Evolutionary conservation across 2,797 vertebrate genomes (phyloP).

Genomic region (Peromyscus eremicus): DNA sequence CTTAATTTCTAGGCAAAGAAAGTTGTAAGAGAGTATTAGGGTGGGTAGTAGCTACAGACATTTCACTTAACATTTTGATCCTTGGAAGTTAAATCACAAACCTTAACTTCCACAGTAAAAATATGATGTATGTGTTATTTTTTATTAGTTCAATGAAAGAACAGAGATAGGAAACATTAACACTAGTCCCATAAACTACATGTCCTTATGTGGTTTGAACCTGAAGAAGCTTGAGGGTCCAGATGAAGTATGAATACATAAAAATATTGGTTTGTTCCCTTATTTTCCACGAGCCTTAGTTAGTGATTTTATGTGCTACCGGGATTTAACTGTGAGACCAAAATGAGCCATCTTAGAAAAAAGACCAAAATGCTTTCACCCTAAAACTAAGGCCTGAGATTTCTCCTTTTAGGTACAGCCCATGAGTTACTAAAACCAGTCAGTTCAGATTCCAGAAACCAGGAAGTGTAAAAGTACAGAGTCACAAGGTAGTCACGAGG

Average conservation of each 20-base stretch:
- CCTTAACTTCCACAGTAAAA: not conserved
- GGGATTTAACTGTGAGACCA: too few relatives aligned
- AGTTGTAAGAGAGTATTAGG: not conserved
- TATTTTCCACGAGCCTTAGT: not conserved
- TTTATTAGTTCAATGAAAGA: not conserved
- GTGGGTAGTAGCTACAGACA: not conserved
- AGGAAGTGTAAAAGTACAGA: too few relatives aligned
- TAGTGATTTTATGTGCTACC: not conserved
- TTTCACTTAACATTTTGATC: not conserved
- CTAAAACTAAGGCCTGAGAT: too few relatives aligned
- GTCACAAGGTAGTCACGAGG: too few relatives aligned
- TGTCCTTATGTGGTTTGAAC: not conserved
- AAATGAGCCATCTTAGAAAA: too few relatives aligned
- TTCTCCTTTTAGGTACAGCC: too few relatives aligned
- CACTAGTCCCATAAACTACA: not conserved
- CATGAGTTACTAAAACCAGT: too few relatives aligned
- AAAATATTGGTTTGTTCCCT: not conserved
- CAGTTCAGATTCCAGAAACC: too few relatives aligned
- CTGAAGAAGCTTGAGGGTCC: not conserved
- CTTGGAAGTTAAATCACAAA: not conserved
- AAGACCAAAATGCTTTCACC: too few relatives aligned
- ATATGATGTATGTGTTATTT: not conserved
- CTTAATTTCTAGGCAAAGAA: constrained; percentile 41
- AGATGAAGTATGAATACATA: not conserved
- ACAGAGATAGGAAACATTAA: not conserved